Evolutionary conservation across 2,797 vertebrate species (phyloP), one percentile per base, ranked within the genome.

Genomic region (Mormyrops attenuatus): DNA sequence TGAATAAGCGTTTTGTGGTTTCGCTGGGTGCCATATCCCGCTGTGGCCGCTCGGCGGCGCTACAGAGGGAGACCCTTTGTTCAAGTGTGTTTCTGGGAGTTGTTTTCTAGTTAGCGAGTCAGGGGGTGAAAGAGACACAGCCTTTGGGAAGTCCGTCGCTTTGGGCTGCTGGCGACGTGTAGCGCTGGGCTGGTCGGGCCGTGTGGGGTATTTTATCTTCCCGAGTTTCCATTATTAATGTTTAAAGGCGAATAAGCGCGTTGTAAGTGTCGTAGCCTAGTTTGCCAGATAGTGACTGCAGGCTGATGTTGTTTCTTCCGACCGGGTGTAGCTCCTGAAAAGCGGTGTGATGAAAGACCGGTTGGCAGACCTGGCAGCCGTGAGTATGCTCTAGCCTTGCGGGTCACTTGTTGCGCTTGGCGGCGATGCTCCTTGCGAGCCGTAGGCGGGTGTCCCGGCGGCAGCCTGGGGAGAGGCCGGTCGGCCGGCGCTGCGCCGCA

Each of bases 301-400:
- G 44, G 20, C 82, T 26, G 82, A 85, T 85, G 82, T 22, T 73
- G 22, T 85, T 50, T 49, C 50, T 85, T 22, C 82, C n/a, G 82
- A 85, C 44, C 22, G n/a, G 22, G 82, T 30, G 82, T 52, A 85
- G 5, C 44, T 85, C 20, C 22, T 52, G 44, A 52, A 88, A 90
- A 87, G 38, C 69, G 38, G 84, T 90, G 84, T 77, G 91, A 97
- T 97, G 97, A 97, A 95, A 96, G 96, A 97, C 92, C 95, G 96
- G 84, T 93, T 97, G 92, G 93, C 94, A 20, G 96, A 97, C 80
- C 92, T 97, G 92, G 91, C 92, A 88, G 94, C 94, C 92, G 97
- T 97, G 93, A 96, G 96, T 94, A 88, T 80, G 3, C 41, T n/a
- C 41, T 17, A n/a, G 20, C 77, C 0, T 41, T 55, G 52, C 17